These are phyloP conservation scores for Caranx melampygus DNA, from an alignment of 2,113 vertebrate species.

Conservation along the genomic window DNA sequence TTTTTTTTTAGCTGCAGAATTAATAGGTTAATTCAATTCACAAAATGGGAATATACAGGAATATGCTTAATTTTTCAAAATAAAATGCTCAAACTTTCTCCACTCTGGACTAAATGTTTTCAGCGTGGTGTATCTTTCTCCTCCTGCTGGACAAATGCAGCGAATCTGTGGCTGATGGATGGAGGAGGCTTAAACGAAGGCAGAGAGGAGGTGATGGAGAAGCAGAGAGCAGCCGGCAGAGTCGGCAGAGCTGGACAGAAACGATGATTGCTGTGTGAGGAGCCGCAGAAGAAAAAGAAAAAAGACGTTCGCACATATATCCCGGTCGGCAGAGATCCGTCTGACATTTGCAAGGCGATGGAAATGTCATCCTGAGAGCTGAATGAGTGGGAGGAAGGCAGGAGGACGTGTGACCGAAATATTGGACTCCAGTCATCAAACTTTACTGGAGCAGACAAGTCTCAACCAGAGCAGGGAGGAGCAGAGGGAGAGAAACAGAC, in stretches of 20 bases:
- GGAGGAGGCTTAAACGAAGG: constrained; percentile 21
- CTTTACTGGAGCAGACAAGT: constrained; percentile 10
- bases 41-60: too few species aligned
- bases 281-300: constrained; percentile 25
- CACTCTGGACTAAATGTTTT: neutral
- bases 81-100: too few species aligned
- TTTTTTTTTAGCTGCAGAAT: too few species aligned
- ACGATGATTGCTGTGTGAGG: constrained; percentile 6
- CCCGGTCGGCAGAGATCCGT: constrained; percentile 6
- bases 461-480: neutral
- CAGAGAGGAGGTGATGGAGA: constrained; percentile 9
- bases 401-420: constrained; percentile 11
- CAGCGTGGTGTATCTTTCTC: neutral
- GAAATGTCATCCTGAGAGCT: constrained; percentile 37
- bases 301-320: constrained; percentile 25
- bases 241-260: neutral
- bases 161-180: neutral
- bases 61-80: too few species aligned
- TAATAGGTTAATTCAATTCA: too few species aligned
- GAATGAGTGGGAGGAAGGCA: constrained; percentile 25
- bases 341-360: constrained; percentile 43
- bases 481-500: neutral
- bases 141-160: neutral
- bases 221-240: constrained; percentile 47
- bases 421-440: constrained; percentile 30